Base-by-base conservation (phyloP, 2,888 invertebrate genomes). In the Drosophila kambysellisi region DNA sequence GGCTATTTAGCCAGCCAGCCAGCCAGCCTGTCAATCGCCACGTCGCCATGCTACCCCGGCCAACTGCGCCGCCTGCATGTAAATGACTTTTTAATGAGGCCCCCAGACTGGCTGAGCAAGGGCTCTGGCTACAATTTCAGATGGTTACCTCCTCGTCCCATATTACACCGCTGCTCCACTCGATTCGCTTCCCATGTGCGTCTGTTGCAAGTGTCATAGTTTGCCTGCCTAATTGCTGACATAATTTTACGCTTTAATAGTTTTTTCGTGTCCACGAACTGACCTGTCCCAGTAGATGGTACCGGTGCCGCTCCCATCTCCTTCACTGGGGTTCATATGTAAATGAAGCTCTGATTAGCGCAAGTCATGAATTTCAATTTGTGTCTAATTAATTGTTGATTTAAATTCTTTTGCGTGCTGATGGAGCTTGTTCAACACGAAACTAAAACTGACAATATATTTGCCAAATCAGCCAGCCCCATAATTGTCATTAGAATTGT, bases 21-120 rank as follows among this genome's bases (percentile, higher is more conserved):
- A 68, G 62, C 50, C 62, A 52, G 62, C 43, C 46, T 62, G 60
- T 73, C 69, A 70, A 63, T 65, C 61, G 59, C 60, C 62, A 52
- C 53, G 58, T 71, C 53, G 64, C 29, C 25, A 25, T 58, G 70
- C 50, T 54, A 30, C 56, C 17, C 60, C 56, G 68, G 67, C 87
- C 70, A 86, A 89, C 73, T 80, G 86, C 74, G 80, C 75, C 78
- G 84, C 75, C 85, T 91, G 87, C 87, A 87, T 87, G 87, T 87
- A 87, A 87, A 87, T 87, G 89, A 90, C 88, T 87, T 89, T 91
- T 87, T 87, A 87, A 87, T 87, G 91, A 87, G 89, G 90, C 61
- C 58, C 66, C 59, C 68, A 51, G 57, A 51, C 51, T 35, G 37
- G 29, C 29, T n/a, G n/a, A 12, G 39, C 39, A 58, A 52, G 35